Base-by-base conservation (phyloP, 2,888 invertebrate genomes). In the Catocala nupta region DNA sequence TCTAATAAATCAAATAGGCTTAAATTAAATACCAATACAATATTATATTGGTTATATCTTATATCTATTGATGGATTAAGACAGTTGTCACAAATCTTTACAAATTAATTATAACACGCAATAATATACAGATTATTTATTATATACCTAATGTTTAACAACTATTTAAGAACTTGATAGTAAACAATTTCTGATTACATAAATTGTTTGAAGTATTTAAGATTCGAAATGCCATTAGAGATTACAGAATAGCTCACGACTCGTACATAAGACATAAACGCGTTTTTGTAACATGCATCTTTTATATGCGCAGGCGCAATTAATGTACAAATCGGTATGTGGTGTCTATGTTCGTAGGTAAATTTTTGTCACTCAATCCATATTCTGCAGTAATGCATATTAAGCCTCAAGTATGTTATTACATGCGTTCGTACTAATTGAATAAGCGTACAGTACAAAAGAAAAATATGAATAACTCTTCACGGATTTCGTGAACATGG, bases 391-490 rank as follows among this genome's bases (percentile, higher is more conserved):
- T 25, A 25, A 25, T 25, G 25, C 25, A 25, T 25, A 3, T 25
- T 25, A 25, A 25, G 25, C 25, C 25, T 3, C 25, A 25, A 25
- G 4, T 25, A 25, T 1, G 25, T 25, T 25, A 25, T 25, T 25
- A 25, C 25, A 25, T 25, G 25, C 25, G 25, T 25, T 25, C 3
- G 25, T 25, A 25, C 25, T 25, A 25, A 25, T 25, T 25, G 25
- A 39, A 39, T 39, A 63, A 55, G 51, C 50, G 36, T 50, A 33
- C 47, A 45, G 13, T 42, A 34, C 60, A 25, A 34, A 9, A 72
- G 67, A 73, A 70, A n/a, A 60, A 63, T 54, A 64, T 70, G 68
- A 76, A 70, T 67, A 74, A 75, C 60, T 52, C 25, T 51, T 58
- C 44, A 53, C 13, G 43, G 45, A 71, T 65, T 62, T 52, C 43